Evolutionary conservation across 2,113 vertebrate genomes (phyloP).

Genomic region (Trogon surrucura): DNA sequence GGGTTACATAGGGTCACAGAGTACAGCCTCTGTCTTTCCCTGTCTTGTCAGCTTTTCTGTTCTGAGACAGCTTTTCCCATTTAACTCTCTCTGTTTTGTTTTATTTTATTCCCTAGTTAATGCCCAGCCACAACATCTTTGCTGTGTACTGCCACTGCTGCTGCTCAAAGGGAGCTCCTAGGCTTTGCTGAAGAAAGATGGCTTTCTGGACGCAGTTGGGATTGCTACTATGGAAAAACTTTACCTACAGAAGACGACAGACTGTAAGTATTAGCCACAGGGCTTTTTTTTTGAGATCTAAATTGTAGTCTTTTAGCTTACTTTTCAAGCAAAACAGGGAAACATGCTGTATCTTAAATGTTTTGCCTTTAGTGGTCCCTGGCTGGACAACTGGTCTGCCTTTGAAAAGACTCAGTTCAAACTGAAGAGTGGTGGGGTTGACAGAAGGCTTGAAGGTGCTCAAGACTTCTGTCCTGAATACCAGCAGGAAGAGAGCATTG

Average conservation of each 20-base stretch:
- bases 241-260: constrained; percentile 91
- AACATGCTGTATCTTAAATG: neutral
- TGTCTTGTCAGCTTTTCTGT: neutral
- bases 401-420: neutral
- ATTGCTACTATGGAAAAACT: constrained; percentile 97
- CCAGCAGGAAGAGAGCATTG: neutral
- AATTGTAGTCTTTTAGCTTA: neutral
- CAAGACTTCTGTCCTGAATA: neutral
- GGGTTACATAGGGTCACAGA: neutral
- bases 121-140: constrained; percentile 76
- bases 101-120: constrained; percentile 67
- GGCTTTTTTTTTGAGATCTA: neutral
- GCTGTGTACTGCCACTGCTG: constrained; percentile 66
- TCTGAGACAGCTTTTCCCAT: neutral
- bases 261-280: constrained; percentile 82
- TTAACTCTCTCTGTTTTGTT: neutral
- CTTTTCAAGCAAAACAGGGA: neutral
- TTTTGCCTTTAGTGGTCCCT: neutral
- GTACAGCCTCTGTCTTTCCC: neutral
- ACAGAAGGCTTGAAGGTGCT: neutral
- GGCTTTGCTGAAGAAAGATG: constrained; percentile 80
- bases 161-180: neutral
- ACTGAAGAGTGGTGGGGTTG: neutral
- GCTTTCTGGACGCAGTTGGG: constrained; percentile 88
- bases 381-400: neutral